A percentile compares a stretch with the other conserved stretches of the same genome.
phyloP scores from a whole-genome alignment of 1,140 invertebrate species.

The Paraescarpia echinospica region DNA sequence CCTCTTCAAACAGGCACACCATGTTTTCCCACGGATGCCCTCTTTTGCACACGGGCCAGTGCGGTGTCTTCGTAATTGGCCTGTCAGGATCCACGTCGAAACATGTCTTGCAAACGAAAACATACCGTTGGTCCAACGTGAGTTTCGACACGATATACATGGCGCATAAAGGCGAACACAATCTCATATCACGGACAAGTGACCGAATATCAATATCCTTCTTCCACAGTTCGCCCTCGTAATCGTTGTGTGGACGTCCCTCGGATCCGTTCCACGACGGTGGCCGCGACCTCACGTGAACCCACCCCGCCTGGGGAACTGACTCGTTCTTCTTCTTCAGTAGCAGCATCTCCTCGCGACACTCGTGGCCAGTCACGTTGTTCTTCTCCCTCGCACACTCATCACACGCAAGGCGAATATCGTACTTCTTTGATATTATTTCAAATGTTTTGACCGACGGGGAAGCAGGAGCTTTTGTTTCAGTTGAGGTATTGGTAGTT shows the following conservation, averaged over 20 bases:
- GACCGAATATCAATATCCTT: not conserved
- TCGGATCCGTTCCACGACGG: not conserved
- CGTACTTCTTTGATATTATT: not conserved
- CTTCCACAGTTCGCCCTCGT: not conserved
- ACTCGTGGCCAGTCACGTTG: not conserved
- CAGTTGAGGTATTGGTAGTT: not conserved
- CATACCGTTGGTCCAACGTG: not conserved
- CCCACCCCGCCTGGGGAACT: not conserved
- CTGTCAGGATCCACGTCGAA: not conserved
- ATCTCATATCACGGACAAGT: not conserved
- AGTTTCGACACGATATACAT: not conserved
- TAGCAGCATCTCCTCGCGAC: not conserved
- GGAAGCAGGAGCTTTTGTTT: not conserved
- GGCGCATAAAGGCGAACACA: not conserved
- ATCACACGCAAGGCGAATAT: not conserved
- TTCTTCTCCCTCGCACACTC: not conserved
- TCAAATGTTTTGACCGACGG: not conserved
- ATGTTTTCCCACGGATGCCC: not conserved
- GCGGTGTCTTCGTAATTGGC: not conserved
- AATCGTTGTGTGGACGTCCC: not conserved
- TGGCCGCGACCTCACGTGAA: not conserved
- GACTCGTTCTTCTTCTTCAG: not conserved
- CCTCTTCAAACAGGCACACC: not conserved
- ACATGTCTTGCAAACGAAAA: not conserved
- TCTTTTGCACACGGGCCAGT: not conserved